Conservation (phyloP, 1,140 invertebrate species). For the Andrena cerasifolii region DNA sequence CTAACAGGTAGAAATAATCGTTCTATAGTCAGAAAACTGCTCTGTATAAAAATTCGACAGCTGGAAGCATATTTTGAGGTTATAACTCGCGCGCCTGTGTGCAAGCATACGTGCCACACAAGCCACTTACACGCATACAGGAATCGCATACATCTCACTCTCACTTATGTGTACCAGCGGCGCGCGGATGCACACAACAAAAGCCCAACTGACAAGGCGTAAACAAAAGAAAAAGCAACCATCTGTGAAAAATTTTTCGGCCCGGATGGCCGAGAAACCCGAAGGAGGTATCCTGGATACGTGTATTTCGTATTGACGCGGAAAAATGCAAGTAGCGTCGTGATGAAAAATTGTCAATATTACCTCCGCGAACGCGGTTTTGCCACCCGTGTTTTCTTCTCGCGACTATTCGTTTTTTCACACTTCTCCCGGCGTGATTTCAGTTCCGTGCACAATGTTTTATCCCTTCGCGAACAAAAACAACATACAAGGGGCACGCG, state of each 20-base stretch:
- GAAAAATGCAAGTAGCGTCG: slow-evolving; percentile 69
- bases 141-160: slow-evolving; percentile 53
- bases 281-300: slow-evolving; percentile 27
- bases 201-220: slow-evolving; percentile 80
- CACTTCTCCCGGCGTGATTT: slow-evolving; percentile 32
- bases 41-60: slow-evolving; percentile 67
- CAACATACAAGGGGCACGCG: slow-evolving; percentile 41
- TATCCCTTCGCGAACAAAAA: slow-evolving; percentile 50
- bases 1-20: neutral
- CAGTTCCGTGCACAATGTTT: slow-evolving; percentile 32
- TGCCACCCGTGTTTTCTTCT: slow-evolving; percentile 74
- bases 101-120: slow-evolving; percentile 67
- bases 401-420: slow-evolving; percentile 50
- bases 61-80: slow-evolving; percentile 76
- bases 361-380: slow-evolving; percentile 77
- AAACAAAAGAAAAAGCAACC: slow-evolving; percentile 78
- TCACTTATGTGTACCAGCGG: slow-evolving; percentile 66
- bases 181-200: slow-evolving; percentile 77
- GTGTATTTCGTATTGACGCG: slow-evolving; percentile 42
- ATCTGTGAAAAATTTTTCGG: slow-evolving; percentile 45
- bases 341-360: slow-evolving; percentile 76
- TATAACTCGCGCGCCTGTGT: slow-evolving; percentile 71
- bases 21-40: neutral
- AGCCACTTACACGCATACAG: slow-evolving; percentile 57
- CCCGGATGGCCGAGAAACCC: slow-evolving; percentile 11